Evolutionary conservation across 2,113 vertebrate species (phyloP), one percentile per base, ranked within the genome.

Genomic region (Cyanistes caeruleus): DNA sequence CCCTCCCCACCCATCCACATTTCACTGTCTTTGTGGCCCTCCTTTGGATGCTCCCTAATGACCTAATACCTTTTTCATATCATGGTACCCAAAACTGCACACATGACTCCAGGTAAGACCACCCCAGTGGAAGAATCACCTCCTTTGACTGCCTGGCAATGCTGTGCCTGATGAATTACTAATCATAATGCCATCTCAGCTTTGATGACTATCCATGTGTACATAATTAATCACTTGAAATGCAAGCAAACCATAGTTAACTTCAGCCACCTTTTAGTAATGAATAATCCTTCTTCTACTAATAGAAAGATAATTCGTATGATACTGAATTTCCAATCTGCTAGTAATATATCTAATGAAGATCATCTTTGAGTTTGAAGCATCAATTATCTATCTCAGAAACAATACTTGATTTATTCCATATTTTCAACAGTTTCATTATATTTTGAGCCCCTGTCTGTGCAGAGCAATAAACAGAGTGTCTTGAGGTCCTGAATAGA

Each of bases 81-180:
- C 19, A 11, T 62, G 30, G 6, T 25, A 30, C 21, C 20, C n/a
- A 60, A 53, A 67, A 27, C 25, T 22, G 20, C 21, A 15, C n/a
- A 43, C 17, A 35, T 2, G 8, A 22, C n/a, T 52, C 20, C 20
- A 53, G 39, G 16, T 22, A 39, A 53, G 53, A 17, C 9, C 0
- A 0, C 3, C 1, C 6, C 25, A 60, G 20, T 2, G 3, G 11
- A 44, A 37, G 9, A 30, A 60, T 46, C 11, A 2, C 16, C n/a
- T 68, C 8, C 62, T 59, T 21, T 11, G 13, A n/a, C 69, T 37
- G 6, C 6, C 21, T 55, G 70, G 13, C 19, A 24, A 15, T 31
- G n/a, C 30, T 41, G n/a, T 60, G 39, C n/a, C 39, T 48, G 13
- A 48, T 25, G 11, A 46, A 43, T 51, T 73, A 55, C 5, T 79